Base-by-base conservation (phyloP, 2,113 vertebrate species). In the Cettia cetti region DNA sequence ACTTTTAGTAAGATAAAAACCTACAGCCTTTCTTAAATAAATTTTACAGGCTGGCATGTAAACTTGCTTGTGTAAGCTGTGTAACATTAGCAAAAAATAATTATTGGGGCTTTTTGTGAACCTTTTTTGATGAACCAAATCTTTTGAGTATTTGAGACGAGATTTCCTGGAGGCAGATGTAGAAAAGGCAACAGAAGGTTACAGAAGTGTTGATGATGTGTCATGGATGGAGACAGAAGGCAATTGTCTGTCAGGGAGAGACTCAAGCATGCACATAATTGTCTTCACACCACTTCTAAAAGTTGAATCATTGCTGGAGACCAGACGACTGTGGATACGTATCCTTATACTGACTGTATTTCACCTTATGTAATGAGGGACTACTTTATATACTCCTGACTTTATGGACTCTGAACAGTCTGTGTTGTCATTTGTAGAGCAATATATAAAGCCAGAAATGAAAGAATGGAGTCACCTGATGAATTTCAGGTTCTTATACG, bases 321-420 rank as follows among this genome's bases (percentile, higher is more conserved):
- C 1, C 26, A 56, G 53, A 71, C 0, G 5, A 45, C 9, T 78
- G 30, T 42, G 18, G 30, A 54, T 88, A 33, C 0, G 0, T 64
- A 54, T 19, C 24, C 6, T 63, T 75, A 44, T 16, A n/a, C 35
- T 81, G 64, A 89, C 44, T 59, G 42, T 24, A 49, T 68, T 86
- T 93, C 61, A 44, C 0, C 1, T 68, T 53, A n/a, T 21, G n/a
- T 65, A 85, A 39, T 50, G 31, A 74, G 1, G 8, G 19, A 76
- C 60, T 88, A n/a, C 24, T 79, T 70, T 35, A 39, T 64, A 22
- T 42, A 60, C 15, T 86, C 28, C 8, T 7, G 65, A 65, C 2
- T 84, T 77, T 23, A 65, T 59, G 17, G 39, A 59, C 9, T 54
- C 35, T 74, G n/a, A 79, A 65, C 30, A 63, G 11, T 53, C 40